phyloP scores from a whole-genome alignment of 2,888 invertebrate species.

The Tipula confusa region DNA sequence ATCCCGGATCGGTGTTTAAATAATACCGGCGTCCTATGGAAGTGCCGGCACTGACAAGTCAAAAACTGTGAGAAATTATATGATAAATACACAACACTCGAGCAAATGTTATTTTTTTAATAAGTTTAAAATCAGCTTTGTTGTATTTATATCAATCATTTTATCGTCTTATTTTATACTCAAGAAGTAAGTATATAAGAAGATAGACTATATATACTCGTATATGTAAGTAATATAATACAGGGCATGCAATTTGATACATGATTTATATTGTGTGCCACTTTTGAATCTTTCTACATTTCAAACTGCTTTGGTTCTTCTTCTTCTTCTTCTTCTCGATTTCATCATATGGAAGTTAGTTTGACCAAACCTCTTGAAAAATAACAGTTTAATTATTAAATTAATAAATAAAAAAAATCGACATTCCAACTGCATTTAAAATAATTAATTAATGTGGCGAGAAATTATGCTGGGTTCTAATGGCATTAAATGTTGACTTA shows the following conservation, averaged over 20 bases:
- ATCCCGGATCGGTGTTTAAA: no score
- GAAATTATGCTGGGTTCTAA: no score
- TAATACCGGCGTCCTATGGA: no score
- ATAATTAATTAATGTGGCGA: no score
- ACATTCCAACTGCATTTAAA: background rate
- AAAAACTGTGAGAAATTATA: background rate
- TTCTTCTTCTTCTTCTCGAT: background rate
- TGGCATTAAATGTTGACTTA: no score
- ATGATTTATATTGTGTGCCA: slow-evolving; percentile 3
- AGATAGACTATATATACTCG: background rate
- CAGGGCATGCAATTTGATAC: background rate
- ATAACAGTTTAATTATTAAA: background rate
- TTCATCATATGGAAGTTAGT: background rate
- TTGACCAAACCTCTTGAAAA: background rate
- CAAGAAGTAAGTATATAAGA: background rate
- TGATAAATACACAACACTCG: background rate
- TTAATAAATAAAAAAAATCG: background rate
- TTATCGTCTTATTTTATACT: background rate
- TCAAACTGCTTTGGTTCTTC: background rate
- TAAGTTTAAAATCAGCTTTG: background rate
- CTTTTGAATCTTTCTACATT: slow-evolving; percentile 25
- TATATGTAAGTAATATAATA: background rate
- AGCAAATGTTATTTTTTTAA: background rate
- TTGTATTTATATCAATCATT: slow-evolving; percentile 3
- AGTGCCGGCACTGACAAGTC: no score